A percentile compares a stretch with the other conserved stretches of the same genome.
Conservation (phyloP, 2,113 vertebrate genomes). For the Plestiodon gilberti region DNA sequence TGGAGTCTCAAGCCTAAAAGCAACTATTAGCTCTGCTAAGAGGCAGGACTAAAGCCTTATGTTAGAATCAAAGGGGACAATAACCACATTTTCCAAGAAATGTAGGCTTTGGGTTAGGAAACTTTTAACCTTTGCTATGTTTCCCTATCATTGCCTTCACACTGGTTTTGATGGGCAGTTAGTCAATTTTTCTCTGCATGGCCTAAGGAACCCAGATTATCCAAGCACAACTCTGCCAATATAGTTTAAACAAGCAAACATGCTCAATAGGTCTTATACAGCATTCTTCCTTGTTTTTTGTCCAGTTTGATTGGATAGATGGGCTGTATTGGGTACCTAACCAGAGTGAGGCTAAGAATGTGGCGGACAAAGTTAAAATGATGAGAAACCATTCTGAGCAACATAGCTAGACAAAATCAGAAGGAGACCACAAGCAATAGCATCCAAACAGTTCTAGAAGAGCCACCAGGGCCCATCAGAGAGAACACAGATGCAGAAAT, state of each 20-base stretch:
- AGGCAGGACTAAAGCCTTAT: neutral
- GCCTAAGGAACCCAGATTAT: neutral
- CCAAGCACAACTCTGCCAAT: neutral
- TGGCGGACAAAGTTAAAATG: neutral
- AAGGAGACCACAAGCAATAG: neutral
- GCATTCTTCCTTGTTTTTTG: too few species aligned
- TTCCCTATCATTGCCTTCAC: neutral
- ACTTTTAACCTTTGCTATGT: neutral
- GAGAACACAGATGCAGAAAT: neutral
- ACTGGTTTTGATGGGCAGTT: neutral
- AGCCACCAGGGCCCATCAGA: neutral
- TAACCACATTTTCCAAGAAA: neutral
- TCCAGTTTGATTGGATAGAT: too few species aligned
- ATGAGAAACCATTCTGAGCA: neutral
- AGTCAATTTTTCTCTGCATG: neutral
- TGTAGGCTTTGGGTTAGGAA: neutral
- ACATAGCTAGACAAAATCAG: neutral
- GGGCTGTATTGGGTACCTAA: too few species aligned
- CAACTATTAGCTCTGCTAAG: constrained; percentile 5
- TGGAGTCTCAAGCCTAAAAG: neutral
- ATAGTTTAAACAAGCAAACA: neutral
- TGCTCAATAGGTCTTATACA: neutral
- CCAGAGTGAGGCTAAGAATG: neutral
- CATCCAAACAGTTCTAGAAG: neutral
- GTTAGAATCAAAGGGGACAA: neutral